Base-by-base conservation (phyloP, 2,888 invertebrate genomes). In the Paralinhomoeus sp. region DNA sequence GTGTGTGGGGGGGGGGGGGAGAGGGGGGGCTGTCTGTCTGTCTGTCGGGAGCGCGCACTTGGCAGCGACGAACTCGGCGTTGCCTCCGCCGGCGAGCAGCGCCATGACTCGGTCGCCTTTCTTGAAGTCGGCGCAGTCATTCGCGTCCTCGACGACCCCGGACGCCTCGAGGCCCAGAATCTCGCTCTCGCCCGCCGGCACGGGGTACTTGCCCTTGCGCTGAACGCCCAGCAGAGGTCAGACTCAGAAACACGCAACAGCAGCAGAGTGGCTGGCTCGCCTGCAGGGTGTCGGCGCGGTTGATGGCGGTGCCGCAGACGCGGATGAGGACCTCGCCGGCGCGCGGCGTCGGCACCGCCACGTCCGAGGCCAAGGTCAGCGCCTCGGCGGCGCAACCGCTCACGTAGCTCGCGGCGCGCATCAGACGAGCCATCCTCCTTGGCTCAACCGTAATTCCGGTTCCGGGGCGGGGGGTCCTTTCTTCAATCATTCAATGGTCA, bases 81-180 rank as follows among this genome's bases (percentile, higher is more conserved):
- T 61, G 17, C 64, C 64, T 22, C 64, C 65, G 31, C 64, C 64
- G 44, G 58, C 45, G 18, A 65, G 48, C n/a, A 65, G 51, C 17
- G 60, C 61, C 64, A 64, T 64, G 18, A 65, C 64, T 46, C 55
- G 33, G 36, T 49, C 49, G 1, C 63, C 64, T 20, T 50, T 45
- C 39, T 54, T 53, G 60, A 61, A 62, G 18, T 47, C 51, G 18
- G 42, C 35, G 3, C 37, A 43, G 5, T 5, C n/a, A 5, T 7
- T 5, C 20, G 36, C 36, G 5, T 60, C 24, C 13, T 57, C 56
- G 1, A 65, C 53, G 3, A 50, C 48, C 3, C 64, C 65, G 9
- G 60, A 54, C 9, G 61, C 64, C 46, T 65, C 65, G 35, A 65
- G 51, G 0, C 65, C 65, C 5, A 65, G 51, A 42, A 65, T 61